Percentiles rank a stretch among this genome's conserved stretches.
Evolutionary conservation across 2,797 vertebrate species (phyloP).

Genomic region (Enteromius trimaculatus): DNA sequence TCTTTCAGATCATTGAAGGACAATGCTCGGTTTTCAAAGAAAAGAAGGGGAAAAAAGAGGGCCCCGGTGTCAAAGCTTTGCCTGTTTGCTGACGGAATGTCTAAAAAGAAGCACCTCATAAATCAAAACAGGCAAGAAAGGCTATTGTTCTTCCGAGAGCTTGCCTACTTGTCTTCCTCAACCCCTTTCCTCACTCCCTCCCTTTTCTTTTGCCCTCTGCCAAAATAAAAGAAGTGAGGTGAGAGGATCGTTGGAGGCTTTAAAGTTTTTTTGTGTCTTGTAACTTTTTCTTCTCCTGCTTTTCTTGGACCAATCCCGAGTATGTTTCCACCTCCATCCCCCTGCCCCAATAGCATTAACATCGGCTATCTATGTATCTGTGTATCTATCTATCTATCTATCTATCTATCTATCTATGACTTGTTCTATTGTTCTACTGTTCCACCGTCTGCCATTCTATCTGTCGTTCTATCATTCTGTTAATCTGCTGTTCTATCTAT

Average conservation of each 20-base stretch:
- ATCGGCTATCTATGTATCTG: neutral
- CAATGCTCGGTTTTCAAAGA: constrained; percentile 77
- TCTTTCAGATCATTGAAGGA: constrained; percentile 68
- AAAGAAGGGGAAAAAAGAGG: constrained; percentile 71
- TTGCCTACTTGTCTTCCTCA: constrained; percentile 51
- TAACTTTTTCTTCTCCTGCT: constrained; percentile 47
- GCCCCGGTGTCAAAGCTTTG: constrained; percentile 73
- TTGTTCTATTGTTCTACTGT: too few relatives aligned
- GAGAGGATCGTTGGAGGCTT: constrained; percentile 72
- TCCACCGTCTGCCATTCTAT: too few relatives aligned
- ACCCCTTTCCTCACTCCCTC: constrained; percentile 42
- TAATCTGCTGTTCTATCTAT: too few relatives aligned
- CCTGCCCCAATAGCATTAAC: neutral
- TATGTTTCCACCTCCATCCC: neutral
- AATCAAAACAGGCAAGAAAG: constrained; percentile 79
- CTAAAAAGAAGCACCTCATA: constrained; percentile 81
- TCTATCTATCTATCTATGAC: neutral
- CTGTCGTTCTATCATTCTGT: too few relatives aligned
- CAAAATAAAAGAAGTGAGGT: constrained; percentile 53
- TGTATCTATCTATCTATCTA: neutral
- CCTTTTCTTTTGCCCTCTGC: constrained; percentile 54
- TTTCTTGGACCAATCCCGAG: neutral
- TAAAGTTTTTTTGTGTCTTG: neutral
- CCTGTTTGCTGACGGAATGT: constrained; percentile 79
- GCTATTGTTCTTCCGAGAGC: constrained; percentile 58